Base-by-base conservation (phyloP, 2,113 vertebrate species). In the Butastur rufipennis region DNA sequence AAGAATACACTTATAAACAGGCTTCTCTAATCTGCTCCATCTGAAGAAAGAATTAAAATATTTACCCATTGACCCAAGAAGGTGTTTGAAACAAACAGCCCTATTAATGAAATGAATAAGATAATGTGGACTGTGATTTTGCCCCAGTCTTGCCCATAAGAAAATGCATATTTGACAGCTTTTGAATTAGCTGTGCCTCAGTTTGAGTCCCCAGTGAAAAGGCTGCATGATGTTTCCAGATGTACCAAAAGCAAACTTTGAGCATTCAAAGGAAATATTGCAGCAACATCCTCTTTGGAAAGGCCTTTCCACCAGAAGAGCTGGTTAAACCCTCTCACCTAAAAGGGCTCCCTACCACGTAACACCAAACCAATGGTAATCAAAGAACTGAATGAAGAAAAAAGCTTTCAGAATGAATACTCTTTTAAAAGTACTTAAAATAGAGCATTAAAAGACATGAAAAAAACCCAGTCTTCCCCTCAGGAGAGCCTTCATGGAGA, bases 1-100 rank as follows among this genome's bases (percentile, higher is more conserved):
- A 83, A 93, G 70, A 83, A 88, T 31, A 40, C 22, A 47, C 43
- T 55, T 84, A 59, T 43, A 78, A 83, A 88, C 42, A 23, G 13
- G 47, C n/a, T 78, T 82, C 62, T 94, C 45, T 70, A 68, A 77
- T 70, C 62, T 81, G 22, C 38, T 93, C 17, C 62, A 14, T 47
- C n/a, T 71, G 81, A 95, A 38, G 53, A 71, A 91, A 93, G 72
- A 91, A 72, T 87, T 90, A 90, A 94, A 77, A 68, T 86, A 88
- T 66, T 77, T 95, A 82, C 32, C 43, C 32, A 45, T 5, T 70
- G 53, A 87, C 58, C 77, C 55, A 70, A 72, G 48, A 90, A 80
- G 68, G 45, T 55, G 32, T 36, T 94, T 85, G 50, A 55, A n/a
- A 68, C 0, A 1, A 95, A 45, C 32, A 61, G 36, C 7, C 19